Percentiles rank a stretch among this genome's conserved stretches.
These are phyloP conservation scores for Isoperla grammatica DNA, from an alignment of 2,888 invertebrate genomes.

Conservation along the genomic window DNA sequence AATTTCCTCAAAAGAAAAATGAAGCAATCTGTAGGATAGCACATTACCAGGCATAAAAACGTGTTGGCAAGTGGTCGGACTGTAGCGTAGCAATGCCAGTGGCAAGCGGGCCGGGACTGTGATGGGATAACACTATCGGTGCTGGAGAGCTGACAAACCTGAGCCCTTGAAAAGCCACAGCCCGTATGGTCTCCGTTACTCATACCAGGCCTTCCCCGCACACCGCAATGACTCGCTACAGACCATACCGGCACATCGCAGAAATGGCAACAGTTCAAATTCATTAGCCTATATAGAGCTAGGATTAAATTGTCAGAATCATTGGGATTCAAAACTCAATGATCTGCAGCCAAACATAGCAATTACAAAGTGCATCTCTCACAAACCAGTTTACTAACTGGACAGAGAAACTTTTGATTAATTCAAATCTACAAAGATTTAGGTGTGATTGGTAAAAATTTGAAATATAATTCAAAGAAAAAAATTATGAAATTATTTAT, in stretches of 20 bases:
- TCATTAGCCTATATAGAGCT: too few species aligned
- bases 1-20: too few species aligned
- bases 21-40: too few species aligned
- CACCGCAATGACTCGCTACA: background rate
- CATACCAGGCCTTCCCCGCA: background rate
- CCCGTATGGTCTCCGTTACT: background rate
- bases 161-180: slow-evolving; percentile 26
- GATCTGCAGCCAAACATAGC: too few species aligned
- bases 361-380: too few species aligned
- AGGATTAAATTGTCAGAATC: too few species aligned
- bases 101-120: background rate
- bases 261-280: slow-evolving; percentile 4
- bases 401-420: background rate
- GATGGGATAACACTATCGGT: slow-evolving; percentile 6
- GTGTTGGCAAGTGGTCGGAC: too few species aligned
- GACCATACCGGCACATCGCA: background rate
- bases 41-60: too few species aligned
- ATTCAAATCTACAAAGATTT: slow-evolving; percentile 4
- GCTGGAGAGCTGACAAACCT: slow-evolving; percentile 24
- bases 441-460: too few species aligned
- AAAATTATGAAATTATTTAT: background rate
- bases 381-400: background rate
- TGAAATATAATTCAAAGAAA: background rate
- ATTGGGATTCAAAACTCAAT: background rate
- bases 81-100: background rate